A percentile compares a stretch with the other conserved stretches of the same genome.
These are phyloP conservation scores for Myripristis murdjan DNA, from an alignment of 2,797 vertebrate genomes.

Conservation along the genomic window DNA sequence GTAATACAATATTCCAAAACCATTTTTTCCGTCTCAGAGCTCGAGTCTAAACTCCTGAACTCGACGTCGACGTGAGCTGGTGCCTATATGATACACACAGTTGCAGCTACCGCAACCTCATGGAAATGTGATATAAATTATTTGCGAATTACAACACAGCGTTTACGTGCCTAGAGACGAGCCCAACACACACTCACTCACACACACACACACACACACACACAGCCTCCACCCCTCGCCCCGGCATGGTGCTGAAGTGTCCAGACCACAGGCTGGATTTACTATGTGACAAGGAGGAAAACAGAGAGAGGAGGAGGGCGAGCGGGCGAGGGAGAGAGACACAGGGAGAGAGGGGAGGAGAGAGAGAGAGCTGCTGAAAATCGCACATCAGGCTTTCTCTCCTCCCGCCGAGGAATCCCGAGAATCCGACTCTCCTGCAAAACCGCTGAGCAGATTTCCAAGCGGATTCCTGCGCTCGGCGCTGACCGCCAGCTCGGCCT, in stretches of 20 bases:
- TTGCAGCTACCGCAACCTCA: background rate
- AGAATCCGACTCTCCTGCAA: conserved; percentile 35
- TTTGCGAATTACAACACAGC: background rate
- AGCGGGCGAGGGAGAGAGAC: conserved; percentile 6
- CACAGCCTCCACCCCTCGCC: conserved; percentile 4
- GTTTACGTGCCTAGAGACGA: background rate
- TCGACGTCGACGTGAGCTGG: background rate
- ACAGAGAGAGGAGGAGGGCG: conserved; percentile 4
- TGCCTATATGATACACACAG: background rate
- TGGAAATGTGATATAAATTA: conserved; percentile 5
- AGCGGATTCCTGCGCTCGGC: conserved; percentile 30
- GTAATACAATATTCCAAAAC: too few relatives aligned
- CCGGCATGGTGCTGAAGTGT: conserved; percentile 17
- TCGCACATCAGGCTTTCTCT: conserved; percentile 26
- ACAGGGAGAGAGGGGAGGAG: conserved; percentile 15
- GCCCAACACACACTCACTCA: background rate
- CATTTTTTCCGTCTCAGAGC: too few relatives aligned
- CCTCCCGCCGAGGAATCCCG: conserved; percentile 39
- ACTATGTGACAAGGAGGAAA: conserved; percentile 33
- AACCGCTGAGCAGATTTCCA: conserved; percentile 40
- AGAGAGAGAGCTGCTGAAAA: conserved; percentile 16
- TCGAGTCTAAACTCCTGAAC: too few relatives aligned
- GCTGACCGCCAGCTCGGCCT: conserved; percentile 26
- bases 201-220: background rate
- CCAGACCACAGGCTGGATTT: conserved; percentile 42